Percentiles rank a stretch among this genome's conserved stretches.
Conservation (phyloP, 2,113 vertebrate species). For the Capreolus pygargus region DNA sequence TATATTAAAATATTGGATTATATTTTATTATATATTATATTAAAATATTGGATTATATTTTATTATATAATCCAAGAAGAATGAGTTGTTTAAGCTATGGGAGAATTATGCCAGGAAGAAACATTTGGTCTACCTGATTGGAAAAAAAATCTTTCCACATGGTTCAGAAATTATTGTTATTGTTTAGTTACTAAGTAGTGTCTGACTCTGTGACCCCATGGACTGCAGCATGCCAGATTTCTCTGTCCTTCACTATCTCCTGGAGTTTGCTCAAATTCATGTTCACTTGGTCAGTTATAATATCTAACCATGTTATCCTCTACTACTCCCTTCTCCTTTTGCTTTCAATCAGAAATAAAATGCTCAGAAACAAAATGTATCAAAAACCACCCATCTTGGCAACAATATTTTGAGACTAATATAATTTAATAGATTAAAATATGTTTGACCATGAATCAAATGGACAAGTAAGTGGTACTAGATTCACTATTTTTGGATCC, state of each 20-base stretch:
- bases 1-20: background rate
- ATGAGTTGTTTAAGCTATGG: background rate
- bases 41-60: background rate
- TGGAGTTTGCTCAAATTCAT: background rate
- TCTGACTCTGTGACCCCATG: background rate
- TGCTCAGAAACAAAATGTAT: background rate
- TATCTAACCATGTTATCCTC: background rate
- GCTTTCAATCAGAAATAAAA: background rate
- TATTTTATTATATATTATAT: background rate
- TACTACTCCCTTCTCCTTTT: background rate
- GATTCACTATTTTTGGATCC: background rate
- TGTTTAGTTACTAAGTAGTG: background rate
- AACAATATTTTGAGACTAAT: background rate
- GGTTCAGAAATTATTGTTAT: background rate
- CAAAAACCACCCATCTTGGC: background rate
- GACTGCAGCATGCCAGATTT: background rate
- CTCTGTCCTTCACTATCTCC: background rate
- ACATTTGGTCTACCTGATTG: background rate
- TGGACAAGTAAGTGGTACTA: background rate
- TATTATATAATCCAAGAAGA: background rate
- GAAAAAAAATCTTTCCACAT: background rate
- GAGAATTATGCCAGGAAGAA: background rate
- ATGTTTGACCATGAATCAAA: background rate
- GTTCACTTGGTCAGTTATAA: background rate
- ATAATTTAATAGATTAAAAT: background rate